A percentile compares a stretch with the other conserved stretches of the same genome.
These are phyloP conservation scores for Drosophila persimilis DNA, from an alignment of 1,140 invertebrate species.

Conservation along the genomic window DNA sequence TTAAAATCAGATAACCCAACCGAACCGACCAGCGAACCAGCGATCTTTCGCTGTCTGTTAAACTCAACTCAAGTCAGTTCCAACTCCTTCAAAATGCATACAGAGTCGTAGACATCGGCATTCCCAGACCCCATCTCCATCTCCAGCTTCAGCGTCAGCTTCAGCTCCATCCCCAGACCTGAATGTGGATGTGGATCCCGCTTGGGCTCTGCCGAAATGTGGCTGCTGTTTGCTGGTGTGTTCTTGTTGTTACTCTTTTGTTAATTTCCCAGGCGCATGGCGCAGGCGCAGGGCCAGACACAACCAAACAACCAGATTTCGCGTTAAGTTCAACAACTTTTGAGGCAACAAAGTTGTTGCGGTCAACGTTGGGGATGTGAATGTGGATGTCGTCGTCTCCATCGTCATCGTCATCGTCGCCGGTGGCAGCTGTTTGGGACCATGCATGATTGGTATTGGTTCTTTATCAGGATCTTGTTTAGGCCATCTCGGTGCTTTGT, in stretches of 20 bases:
- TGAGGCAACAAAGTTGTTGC: constrained; percentile 72
- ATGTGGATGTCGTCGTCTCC: constrained; percentile 23
- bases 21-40: constrained; percentile 22
- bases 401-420: constrained; percentile 46
- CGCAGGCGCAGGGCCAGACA: constrained; percentile 31
- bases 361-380: constrained; percentile 43
- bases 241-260: constrained; percentile 26
- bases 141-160: constrained; percentile 6
- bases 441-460: constrained; percentile 69
- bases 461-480: constrained; percentile 80
- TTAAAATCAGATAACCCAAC: constrained; percentile 76
- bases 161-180: constrained; percentile 38
- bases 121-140: constrained; percentile 40
- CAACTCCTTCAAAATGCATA: constrained; percentile 58
- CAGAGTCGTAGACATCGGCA: constrained; percentile 26
- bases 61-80: constrained; percentile 21
- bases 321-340: constrained; percentile 79
- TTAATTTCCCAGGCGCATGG: constrained; percentile 64
- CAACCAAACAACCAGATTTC: constrained; percentile 56
- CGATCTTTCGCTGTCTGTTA: constrained; percentile 53
- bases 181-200: constrained; percentile 18
- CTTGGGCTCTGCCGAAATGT: constrained; percentile 15
- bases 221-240: constrained; percentile 26
- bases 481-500: constrained; percentile 76
- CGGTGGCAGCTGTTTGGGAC: constrained; percentile 59